Evolutionary conservation across 1,140 invertebrate genomes (phyloP), one percentile per base, ranked within the genome.

Genomic region (Fopius arisanus): DNA sequence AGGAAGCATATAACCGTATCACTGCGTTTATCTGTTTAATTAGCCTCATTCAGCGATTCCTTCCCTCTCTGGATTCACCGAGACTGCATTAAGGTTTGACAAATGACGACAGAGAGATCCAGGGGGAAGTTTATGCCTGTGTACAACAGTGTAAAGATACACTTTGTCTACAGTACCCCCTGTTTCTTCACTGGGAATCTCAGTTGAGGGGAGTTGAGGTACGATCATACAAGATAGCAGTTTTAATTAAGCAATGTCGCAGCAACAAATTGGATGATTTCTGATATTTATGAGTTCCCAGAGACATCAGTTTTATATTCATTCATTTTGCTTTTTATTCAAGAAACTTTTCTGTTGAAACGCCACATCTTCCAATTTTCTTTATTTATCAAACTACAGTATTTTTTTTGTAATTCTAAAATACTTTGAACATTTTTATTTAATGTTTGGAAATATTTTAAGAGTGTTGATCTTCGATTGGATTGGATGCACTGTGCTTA

Each of bases 181-280:
- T 48, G 37, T 48, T 48, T 16, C 21, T 48, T 40, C 67, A 19
- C 48, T 67, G 48, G 26, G 37, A 74, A 68, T 74, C 72, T 74
- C 71, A 66, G 78, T 73, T 73, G 73, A 59, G 69, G n/a, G n/a
- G 19, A 51, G 72, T 54, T 59, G 73, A 70, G 71, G 75, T 70
- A 67, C 76, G 76, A 84, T 83, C 69, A 74, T 75, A 73, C 78
- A 70, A 68, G 80, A 78, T 81, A 80, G 81, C 75, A 80, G 82
- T 83, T 84, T 83, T 84, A 84, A 83, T 83, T 83, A 84, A 84
- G 76, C 72, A 72, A 75, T 77, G 67, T 79, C 74, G 66, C 59
- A 21, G 7, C 48, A 40, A 48, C 28, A 59, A 54, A 33, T 29
- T 19, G n/a, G 37, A 40, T 10, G 29, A 41, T 67, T 43, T 33